Evolutionary conservation across 2,797 vertebrate species (phyloP), one percentile per base, ranked within the genome.

Genomic region (Pelodytes ibericus): DNA sequence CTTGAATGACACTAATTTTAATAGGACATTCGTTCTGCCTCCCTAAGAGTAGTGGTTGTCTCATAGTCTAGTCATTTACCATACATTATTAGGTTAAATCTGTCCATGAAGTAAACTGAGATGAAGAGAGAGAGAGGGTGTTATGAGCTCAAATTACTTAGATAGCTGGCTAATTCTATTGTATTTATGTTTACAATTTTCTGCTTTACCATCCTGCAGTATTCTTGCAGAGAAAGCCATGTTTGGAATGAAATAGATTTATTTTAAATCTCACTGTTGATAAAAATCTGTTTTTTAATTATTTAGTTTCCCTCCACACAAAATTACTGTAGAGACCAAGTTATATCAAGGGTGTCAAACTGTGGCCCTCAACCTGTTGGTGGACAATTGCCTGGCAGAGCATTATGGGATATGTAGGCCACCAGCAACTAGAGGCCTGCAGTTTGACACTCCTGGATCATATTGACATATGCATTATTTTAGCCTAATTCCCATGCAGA

Each of bases 1-100:
- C 71, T 31, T 67, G 47, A 36, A 39, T 73, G 20, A 66, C 57
- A 68, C 57, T 58, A 73, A 67, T 44, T 62, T 69, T 73, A 62
- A 79, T 73, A 57, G 49, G 71, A 63, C 58, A 62, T 74, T 56
- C 25, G 13, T 67, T 11, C 63, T 51, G 70, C 65, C 61, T 67
- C 27, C 41, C 25, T 61, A 57, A 73, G 70, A 73, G 66, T 64
- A 53, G 47, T 22, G 31, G 56, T 73, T 79, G 77, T 61, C 71
- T 79, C 71, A 69, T 69, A 69, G 77, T 79, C 77, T 79, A 68
- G 63, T 73, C 64, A 79, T 79, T 79, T 69, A 63, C 44, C 71
- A 41, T 63, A 63, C 71, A 69, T 61, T 73, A 79, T 79, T 79
- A 73, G 76, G 66, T 79, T 79, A 79, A 68, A 33, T 62, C 25